Conservation (phyloP, 2,113 vertebrate species). For the Probosciger aterrimus region DNA sequence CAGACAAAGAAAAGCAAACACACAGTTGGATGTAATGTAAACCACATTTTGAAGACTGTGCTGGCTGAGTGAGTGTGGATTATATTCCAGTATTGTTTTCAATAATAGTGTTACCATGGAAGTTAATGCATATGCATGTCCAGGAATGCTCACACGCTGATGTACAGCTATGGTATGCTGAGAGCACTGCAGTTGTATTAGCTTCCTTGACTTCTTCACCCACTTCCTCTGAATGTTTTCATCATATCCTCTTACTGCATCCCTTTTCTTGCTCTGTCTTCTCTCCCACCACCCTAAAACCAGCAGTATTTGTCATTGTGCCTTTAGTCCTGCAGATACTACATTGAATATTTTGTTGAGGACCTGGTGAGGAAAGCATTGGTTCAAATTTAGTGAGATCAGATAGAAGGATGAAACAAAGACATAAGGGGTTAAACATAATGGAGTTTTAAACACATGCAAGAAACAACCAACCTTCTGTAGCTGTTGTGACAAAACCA, state of each 20-base stretch:
- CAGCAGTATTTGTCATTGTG: background rate
- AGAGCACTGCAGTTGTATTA: background rate
- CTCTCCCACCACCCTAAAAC: background rate
- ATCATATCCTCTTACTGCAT: background rate
- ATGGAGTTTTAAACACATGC: background rate
- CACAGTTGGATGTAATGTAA: conserved; percentile 80
- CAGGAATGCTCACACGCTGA: conserved; percentile 23
- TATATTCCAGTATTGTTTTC: conserved; percentile 82
- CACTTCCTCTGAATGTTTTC: background rate
- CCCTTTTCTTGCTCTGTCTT: background rate
- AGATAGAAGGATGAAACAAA: background rate
- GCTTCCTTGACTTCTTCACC: background rate
- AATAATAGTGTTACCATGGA: conserved; percentile 81
- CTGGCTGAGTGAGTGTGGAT: conserved; percentile 73
- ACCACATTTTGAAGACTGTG: conserved; percentile 76
- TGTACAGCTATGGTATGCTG: background rate
- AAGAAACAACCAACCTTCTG: background rate
- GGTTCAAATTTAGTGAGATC: background rate
- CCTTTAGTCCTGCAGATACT: background rate
- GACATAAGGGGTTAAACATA: background rate
- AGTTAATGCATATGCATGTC: conserved; percentile 62
- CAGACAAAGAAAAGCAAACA: conserved; percentile 80
- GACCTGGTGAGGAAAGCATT: background rate
- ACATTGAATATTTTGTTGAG: accelerated
- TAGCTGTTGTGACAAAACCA: background rate